Conservation (phyloP, 2,888 invertebrate genomes). For the Aradus depressus region DNA sequence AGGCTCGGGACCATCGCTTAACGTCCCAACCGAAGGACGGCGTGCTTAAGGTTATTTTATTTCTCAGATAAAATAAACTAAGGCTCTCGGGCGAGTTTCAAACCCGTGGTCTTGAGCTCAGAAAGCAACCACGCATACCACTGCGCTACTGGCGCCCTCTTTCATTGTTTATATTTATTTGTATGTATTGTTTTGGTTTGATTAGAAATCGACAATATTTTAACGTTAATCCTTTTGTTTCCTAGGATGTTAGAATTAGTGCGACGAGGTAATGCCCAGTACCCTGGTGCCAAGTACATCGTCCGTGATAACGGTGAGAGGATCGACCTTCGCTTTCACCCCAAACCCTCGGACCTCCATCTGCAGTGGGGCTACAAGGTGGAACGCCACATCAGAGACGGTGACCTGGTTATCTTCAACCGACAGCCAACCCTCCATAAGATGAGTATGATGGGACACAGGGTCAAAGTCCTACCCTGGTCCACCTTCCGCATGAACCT, state of each 20-base stretch:
- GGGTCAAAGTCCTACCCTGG: conserved; percentile 95
- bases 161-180: too few relatives aligned
- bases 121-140: too few relatives aligned
- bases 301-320: conserved; percentile 97
- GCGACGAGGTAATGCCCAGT: conserved; percentile 90
- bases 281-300: conserved; percentile 99
- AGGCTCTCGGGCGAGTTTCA: not conserved
- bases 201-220: conserved; percentile 19
- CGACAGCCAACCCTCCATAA: conserved; percentile 99
- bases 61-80: not conserved
- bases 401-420: conserved; percentile 97
- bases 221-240: conserved; percentile 8
- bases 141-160: too few relatives aligned
- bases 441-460: conserved; percentile 99
- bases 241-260: conserved; percentile 78
- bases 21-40: too few relatives aligned
- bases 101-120: too few relatives aligned
- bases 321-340: conserved; percentile 96
- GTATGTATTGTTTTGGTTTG: conserved; percentile 30
- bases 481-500: conserved; percentile 99
- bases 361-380: conserved; percentile 88
- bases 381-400: conserved; percentile 94
- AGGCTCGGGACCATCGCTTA: too few relatives aligned
- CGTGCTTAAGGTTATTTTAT: too few relatives aligned
- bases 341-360: conserved; percentile 92